phyloP scores from a whole-genome alignment of 2,888 invertebrate species.

The Pantelozetes paolii region DNA sequence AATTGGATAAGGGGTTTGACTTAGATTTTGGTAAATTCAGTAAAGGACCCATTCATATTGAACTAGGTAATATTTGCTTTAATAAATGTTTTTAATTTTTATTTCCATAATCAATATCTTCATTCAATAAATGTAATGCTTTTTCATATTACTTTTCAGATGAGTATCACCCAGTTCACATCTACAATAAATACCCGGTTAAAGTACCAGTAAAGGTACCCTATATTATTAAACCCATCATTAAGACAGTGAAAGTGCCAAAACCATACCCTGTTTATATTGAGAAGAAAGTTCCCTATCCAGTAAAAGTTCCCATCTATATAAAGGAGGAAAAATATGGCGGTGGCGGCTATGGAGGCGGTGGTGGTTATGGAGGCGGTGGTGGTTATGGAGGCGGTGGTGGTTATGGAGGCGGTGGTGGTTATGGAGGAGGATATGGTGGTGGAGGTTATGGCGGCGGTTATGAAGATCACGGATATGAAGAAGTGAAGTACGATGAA shows the following conservation, averaged over 20 bases:
- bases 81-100: too few relatives aligned
- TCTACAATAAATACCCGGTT: slow-evolving; percentile 9
- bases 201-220: slow-evolving; percentile 23
- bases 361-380: background rate
- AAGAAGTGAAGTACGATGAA: too few relatives aligned
- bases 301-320: slow-evolving; percentile 29
- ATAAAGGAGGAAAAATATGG: slow-evolving; percentile 1
- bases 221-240: slow-evolving; percentile 35
- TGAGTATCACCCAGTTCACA: slow-evolving; percentile 29
- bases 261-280: slow-evolving; percentile 25
- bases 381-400: slow-evolving; percentile 15
- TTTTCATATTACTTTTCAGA: background rate
- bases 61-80: background rate
- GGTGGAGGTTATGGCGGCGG: slow-evolving; percentile 6
- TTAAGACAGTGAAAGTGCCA: slow-evolving; percentile 39
- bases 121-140: background rate
- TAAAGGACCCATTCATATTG: background rate
- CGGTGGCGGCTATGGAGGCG: background rate
- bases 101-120: background rate
- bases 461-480: background rate
- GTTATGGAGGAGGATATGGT: background rate
- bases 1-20: background rate
- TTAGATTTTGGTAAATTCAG: background rate
- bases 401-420: background rate
- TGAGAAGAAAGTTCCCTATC: slow-evolving; percentile 36